Conservation (phyloP, 2,888 invertebrate species). For the Brenthis hecate region DNA sequence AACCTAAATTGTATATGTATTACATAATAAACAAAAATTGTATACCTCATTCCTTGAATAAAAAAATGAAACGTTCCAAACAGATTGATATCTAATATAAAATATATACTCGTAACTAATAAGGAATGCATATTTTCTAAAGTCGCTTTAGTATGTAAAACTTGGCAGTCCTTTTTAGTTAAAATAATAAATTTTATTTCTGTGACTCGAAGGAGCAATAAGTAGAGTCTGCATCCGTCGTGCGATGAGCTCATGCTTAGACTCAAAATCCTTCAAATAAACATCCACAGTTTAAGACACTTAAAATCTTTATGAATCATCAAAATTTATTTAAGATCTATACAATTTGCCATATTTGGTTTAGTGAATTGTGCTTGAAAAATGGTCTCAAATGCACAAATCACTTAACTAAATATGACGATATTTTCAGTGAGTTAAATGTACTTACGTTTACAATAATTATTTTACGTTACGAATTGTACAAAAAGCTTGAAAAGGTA, state of each 20-base stretch:
- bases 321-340: too few relatives aligned
- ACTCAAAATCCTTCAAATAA: slow-evolving; percentile 14
- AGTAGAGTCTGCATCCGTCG: slow-evolving; percentile 11
- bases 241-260: slow-evolving; percentile 17
- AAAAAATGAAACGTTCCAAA: neutral
- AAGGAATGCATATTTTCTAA: neutral
- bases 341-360: too few relatives aligned
- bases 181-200: slow-evolving; percentile 13
- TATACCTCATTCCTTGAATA: neutral
- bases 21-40: neutral
- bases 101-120: neutral
- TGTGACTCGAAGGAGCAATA: slow-evolving; percentile 12
- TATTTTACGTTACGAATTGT: too few relatives aligned
- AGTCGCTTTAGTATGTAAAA: neutral
- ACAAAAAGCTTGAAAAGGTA: too few relatives aligned
- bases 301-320: too few relatives aligned
- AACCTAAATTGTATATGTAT: slow-evolving; percentile 2
- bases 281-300: too few relatives aligned
- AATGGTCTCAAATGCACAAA: too few relatives aligned
- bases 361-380: too few relatives aligned
- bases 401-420: too few relatives aligned
- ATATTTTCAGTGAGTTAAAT: too few relatives aligned
- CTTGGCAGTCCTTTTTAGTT: slow-evolving; percentile 2
- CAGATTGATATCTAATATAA: neutral
- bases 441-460: too few relatives aligned